Evolutionary conservation across 2,888 invertebrate genomes (phyloP).

Genomic region (Polymixis flavicincta): DNA sequence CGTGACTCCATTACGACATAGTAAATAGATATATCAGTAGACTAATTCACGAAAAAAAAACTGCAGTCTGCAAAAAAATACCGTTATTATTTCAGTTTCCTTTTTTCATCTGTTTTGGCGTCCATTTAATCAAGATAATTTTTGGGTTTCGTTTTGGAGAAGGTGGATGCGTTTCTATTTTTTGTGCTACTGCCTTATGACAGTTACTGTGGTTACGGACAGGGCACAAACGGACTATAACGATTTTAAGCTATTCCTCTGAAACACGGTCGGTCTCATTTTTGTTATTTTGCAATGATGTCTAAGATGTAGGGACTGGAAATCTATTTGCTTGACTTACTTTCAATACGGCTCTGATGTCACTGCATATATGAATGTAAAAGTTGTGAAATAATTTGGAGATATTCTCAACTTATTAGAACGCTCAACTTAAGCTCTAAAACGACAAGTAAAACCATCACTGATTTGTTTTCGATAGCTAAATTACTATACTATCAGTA

Average conservation of each 20-base stretch:
- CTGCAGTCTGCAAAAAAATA: not conserved
- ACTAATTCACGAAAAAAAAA: conserved; percentile 1
- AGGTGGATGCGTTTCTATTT: not conserved
- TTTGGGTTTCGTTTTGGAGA: not conserved
- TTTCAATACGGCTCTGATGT: not conserved
- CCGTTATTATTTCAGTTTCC: conserved; percentile 6
- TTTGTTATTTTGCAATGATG: conserved; percentile 17
- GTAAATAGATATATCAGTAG: conserved; percentile 40
- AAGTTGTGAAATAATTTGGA: not conserved
- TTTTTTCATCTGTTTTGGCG: no score
- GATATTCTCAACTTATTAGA: no score
- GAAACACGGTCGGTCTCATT: conserved; percentile 14
- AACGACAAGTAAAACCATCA: not conserved
- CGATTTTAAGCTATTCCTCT: conserved; percentile 29
- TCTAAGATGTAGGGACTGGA: conserved; percentile 6
- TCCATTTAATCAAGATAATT: no score
- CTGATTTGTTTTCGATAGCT: not conserved
- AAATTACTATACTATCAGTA: no score
- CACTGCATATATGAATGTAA: not conserved
- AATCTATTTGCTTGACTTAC: conserved; percentile 1
- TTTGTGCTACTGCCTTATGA: conserved; percentile 25
- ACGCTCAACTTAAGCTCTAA: no score
- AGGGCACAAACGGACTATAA: conserved; percentile 36
- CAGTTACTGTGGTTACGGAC: conserved; percentile 17
- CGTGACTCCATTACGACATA: conserved; percentile 68